phyloP scores from a whole-genome alignment of 1,140 invertebrate species.

The Ectropis grisescens region DNA sequence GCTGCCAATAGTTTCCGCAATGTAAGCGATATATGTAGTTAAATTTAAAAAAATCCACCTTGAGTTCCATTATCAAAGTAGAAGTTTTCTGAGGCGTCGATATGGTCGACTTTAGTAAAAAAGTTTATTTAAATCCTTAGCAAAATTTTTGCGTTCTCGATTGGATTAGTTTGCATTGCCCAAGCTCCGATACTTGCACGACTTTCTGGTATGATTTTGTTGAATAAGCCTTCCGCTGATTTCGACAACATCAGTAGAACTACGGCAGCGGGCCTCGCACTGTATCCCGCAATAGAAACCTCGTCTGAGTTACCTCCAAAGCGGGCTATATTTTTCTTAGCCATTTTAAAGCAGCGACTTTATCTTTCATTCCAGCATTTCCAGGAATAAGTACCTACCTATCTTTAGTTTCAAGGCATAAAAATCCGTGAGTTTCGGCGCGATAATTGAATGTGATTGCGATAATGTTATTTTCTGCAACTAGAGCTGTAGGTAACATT shows the following conservation, averaged over 20 bases:
- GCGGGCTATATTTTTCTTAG: constrained; percentile 31
- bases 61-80: too few relatives aligned
- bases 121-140: constrained; percentile 15
- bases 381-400: too few relatives aligned
- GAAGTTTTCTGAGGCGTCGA: constrained; percentile 23
- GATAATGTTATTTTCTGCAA: constrained; percentile 19
- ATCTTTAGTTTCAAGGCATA: constrained; percentile 33
- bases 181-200: constrained; percentile 21
- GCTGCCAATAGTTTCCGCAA: too few relatives aligned
- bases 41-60: too few relatives aligned
- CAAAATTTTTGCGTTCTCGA: constrained; percentile 19
- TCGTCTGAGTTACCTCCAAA: constrained; percentile 42
- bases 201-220: constrained; percentile 32
- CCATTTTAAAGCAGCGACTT: constrained; percentile 32
- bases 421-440: constrained; percentile 27
- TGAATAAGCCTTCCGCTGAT: constrained; percentile 26
- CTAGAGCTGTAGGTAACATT: constrained; percentile 14
- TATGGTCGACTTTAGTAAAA: constrained; percentile 14
- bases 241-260: constrained; percentile 33
- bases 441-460: constrained; percentile 31
- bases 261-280: constrained; percentile 30
- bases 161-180: constrained; percentile 24
- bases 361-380: constrained; percentile 43
- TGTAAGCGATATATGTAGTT: too few relatives aligned
- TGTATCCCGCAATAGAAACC: constrained; percentile 31